These are phyloP conservation scores for Andrena praecox DNA, from an alignment of 2,888 invertebrate species.

Conservation along the genomic window DNA sequence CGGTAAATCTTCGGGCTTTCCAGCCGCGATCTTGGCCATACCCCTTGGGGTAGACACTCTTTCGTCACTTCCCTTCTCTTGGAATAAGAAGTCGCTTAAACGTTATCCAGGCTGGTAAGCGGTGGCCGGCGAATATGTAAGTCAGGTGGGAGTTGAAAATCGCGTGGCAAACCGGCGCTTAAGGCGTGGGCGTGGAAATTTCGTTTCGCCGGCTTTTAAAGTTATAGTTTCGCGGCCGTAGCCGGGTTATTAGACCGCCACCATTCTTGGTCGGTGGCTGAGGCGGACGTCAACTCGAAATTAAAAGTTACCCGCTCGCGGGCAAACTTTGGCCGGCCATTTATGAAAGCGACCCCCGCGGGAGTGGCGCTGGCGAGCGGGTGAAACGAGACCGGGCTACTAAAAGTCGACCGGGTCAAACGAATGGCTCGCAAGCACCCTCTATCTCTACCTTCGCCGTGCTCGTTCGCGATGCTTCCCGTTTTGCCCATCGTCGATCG, in stretches of 20 bases:
- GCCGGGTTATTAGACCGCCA: conserved; percentile 63
- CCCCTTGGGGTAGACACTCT: no score
- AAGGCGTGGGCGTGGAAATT: conserved; percentile 50
- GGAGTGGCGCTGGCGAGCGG: conserved; percentile 14
- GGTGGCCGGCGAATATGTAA: background rate
- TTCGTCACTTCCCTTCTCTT: no score
- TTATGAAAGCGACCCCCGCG: conserved; percentile 60
- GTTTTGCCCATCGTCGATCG: background rate
- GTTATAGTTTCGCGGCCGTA: conserved; percentile 43
- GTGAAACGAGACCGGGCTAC: conserved; percentile 45
- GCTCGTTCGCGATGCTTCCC: background rate
- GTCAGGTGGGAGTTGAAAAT: conserved; percentile 21
- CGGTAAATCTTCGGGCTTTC: no score
- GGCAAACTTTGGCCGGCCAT: conserved; percentile 63
- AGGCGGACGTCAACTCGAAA: conserved; percentile 69
- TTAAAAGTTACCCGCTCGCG: conserved; percentile 66
- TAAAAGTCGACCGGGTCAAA: conserved; percentile 28
- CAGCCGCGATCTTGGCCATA: no score
- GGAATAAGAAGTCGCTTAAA: background rate
- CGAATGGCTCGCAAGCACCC: conserved; percentile 6
- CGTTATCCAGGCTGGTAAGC: background rate
- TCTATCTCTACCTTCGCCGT: background rate
- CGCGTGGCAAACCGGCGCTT: conserved; percentile 31
- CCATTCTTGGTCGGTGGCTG: conserved; percentile 44
- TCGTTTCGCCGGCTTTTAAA: conserved; percentile 55